Base-by-base conservation (phyloP, 1,140 invertebrate genomes). In the Drosophila suzukii region DNA sequence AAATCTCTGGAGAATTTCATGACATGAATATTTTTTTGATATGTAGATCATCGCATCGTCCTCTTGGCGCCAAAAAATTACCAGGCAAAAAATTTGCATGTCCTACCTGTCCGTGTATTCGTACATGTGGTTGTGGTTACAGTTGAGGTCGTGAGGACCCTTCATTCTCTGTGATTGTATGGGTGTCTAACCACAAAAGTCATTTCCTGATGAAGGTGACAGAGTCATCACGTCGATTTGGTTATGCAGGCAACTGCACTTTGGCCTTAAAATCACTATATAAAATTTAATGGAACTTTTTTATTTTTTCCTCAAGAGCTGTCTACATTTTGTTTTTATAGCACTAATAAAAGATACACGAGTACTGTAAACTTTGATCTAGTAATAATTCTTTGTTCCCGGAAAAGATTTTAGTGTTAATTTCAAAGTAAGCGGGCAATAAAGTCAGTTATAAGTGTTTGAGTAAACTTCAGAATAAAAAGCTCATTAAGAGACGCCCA, bases 21-120 rank as follows among this genome's bases (percentile, higher is more conserved):
- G 27, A 5, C 3, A 27, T 4, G 27, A 3, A 27, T 27, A 27
- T 27, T 27, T 27, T 27, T 27, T 27, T 27, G 3, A 0, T 27
- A 5, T 27, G 27, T 27, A 27, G 3, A 4, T 27, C 27, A 27
- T 30, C 32, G 36, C 27, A 62, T 20, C 56, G 53, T 49, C 32
- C 15, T 24, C 32, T 82, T 75, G 78, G 74, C 74, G 82, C 63
- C 81, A 86, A 70, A 68, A 59, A 30, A 47, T 36, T 58, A 24
- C 2, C 24, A n/a, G 34, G 11, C 55, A 13, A 50, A 30, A 55
- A 43, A 54, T 49, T 41, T 73, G 36, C 38, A 38, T 73, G 24
- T 72, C 30, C 47, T 34, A 32, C 36, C 38, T 51, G 20, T 30
- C 7, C 41, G 27, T 51, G 11, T 65, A 50, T 30, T 43, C 58